These are phyloP conservation scores for Asteroscopus sphinx DNA, from an alignment of 2,888 invertebrate genomes.

Conservation along the genomic window DNA sequence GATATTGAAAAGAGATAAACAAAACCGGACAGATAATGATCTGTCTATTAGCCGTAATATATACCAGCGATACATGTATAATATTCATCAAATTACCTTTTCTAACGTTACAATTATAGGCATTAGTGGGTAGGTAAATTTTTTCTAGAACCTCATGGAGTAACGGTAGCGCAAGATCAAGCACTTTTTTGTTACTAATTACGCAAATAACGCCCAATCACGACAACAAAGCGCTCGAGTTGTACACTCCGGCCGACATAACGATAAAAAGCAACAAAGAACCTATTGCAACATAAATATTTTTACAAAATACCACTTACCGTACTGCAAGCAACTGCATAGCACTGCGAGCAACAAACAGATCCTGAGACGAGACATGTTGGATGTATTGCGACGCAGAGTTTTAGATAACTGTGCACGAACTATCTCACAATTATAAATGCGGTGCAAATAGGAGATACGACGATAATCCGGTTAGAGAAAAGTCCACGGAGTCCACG, in stretches of 20 bases:
- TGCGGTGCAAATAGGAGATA: conserved; percentile 69
- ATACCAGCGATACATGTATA: conserved; percentile 1
- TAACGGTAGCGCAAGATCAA: conserved; percentile 48
- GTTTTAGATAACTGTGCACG: conserved; percentile 47
- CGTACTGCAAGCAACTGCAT: conserved; percentile 73
- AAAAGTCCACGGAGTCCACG: conserved; percentile 62
- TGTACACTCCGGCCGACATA: conserved; percentile 51
- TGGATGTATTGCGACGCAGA: conserved; percentile 55
- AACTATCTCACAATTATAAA: conserved; percentile 65
- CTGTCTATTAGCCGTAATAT: conserved; percentile 10
- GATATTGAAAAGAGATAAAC: conserved; percentile 3
- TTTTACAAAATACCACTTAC: conserved; percentile 71
- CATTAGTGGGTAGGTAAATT: conserved; percentile 43
- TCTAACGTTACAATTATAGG: not conserved
- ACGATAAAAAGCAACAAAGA: conserved; percentile 74
- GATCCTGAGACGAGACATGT: conserved; percentile 76
- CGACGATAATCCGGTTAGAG: conserved; percentile 66
- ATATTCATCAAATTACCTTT: not conserved
- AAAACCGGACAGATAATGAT: conserved; percentile 17
- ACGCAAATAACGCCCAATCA: conserved; percentile 64
- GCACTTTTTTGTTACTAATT: conserved; percentile 61
- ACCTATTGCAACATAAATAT: conserved; percentile 60
- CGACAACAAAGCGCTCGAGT: conserved; percentile 61
- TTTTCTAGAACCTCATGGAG: conserved; percentile 54
- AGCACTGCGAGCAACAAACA: conserved; percentile 74